Conservation (phyloP, 2,113 vertebrate species). For the Gambusia holbrooki region DNA sequence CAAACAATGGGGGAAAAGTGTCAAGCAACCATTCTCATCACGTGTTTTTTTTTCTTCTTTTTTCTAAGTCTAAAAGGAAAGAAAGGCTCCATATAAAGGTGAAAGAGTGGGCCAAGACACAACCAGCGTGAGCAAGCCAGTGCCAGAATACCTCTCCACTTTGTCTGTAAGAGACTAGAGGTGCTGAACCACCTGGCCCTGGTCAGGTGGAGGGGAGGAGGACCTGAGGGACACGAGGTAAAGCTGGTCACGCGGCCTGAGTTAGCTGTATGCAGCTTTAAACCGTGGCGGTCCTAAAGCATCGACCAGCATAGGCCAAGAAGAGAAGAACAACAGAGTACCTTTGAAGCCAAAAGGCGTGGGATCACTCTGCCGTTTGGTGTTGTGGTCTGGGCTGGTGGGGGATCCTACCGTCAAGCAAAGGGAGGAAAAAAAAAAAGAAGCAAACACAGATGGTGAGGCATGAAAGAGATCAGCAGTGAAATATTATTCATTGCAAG, state of each 20-base stretch:
- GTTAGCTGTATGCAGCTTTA: slow-evolving; percentile 18
- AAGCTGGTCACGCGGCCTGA: slow-evolving; percentile 53
- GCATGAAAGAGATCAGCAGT: not conserved
- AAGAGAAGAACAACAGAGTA: slow-evolving; percentile 39
- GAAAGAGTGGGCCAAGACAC: slow-evolving; percentile 16
- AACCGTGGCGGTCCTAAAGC: not conserved
- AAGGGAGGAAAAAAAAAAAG: slow-evolving; percentile 50
- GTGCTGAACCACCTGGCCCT: slow-evolving; percentile 83
- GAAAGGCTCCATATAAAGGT: slow-evolving; percentile 13
- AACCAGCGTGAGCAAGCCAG: not conserved
- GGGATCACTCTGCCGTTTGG: slow-evolving; percentile 96
- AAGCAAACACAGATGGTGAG: not conserved
- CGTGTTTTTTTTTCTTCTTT: slow-evolving; percentile 4
- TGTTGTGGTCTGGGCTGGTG: slow-evolving; percentile 94
- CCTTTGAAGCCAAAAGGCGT: slow-evolving; percentile 96
- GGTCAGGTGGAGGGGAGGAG: slow-evolving; percentile 73
- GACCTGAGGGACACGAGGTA: slow-evolving; percentile 74
- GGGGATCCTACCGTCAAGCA: slow-evolving; percentile 85
- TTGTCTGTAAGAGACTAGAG: slow-evolving; percentile 81
- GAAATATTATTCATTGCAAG: not conserved
- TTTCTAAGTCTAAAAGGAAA: slow-evolving; percentile 4
- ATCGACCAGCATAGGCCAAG: not conserved
- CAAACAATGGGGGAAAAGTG: slow-evolving; percentile 13
- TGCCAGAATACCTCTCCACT: slow-evolving; percentile 77
- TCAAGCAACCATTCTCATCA: slow-evolving; percentile 19